Conservation (phyloP, 2,888 invertebrate genomes). For the Ferrisia virgata region DNA sequence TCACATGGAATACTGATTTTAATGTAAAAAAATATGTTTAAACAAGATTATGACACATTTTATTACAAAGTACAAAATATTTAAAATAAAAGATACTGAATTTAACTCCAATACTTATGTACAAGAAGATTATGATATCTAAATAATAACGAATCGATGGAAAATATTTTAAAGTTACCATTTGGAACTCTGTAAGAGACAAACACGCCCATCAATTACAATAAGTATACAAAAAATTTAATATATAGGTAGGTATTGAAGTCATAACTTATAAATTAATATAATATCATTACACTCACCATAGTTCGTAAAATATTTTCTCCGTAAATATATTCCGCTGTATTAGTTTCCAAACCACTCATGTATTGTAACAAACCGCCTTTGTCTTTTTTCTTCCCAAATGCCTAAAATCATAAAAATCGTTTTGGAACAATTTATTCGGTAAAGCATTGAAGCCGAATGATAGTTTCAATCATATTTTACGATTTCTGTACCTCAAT, state of each 20-base stretch:
- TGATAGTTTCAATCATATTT: too few species aligned
- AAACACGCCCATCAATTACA: too few species aligned
- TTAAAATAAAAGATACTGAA: not conserved
- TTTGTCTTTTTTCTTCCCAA: constrained; percentile 63
- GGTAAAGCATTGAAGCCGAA: too few species aligned
- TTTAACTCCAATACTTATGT: not conserved
- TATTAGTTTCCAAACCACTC: constrained; percentile 61
- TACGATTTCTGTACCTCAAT: too few species aligned
- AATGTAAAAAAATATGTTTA: too few species aligned
- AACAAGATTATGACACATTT: too few species aligned
- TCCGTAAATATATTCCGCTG: constrained; percentile 70
- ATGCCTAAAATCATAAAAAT: constrained; percentile 52
- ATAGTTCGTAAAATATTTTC: constrained; percentile 59
- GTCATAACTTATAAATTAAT: too few species aligned
- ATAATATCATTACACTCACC: not conserved
- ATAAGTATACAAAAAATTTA: too few species aligned
- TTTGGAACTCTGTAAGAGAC: not conserved
- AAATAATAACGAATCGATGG: not conserved
- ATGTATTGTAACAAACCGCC: constrained; percentile 63
- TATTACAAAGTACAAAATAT: not conserved
- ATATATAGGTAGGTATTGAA: too few species aligned
- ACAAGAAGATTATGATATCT: not conserved
- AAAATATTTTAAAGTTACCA: not conserved
- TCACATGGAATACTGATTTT: not conserved
- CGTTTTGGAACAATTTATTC: too few species aligned